A percentile compares a stretch with the other conserved stretches of the same genome.
These are phyloP conservation scores for Rhadinocentrus ornatus DNA, from an alignment of 2,797 vertebrate species.

Conservation along the genomic window DNA sequence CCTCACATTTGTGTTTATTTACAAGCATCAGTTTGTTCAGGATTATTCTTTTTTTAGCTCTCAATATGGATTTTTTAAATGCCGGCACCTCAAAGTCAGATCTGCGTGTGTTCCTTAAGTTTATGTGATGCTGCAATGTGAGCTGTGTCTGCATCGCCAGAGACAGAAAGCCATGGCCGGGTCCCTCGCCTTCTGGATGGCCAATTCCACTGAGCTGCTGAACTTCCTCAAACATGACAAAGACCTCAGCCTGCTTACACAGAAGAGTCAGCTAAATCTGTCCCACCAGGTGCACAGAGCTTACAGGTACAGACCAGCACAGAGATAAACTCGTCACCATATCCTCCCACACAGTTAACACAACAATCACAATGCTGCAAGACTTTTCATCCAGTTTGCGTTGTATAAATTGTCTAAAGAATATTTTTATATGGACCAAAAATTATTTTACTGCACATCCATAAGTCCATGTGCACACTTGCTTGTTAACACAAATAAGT, in stretches of 20 bases:
- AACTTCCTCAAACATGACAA: constrained; percentile 92
- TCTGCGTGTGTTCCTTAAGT: background rate
- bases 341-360: background rate
- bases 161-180: constrained; percentile 90
- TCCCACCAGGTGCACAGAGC: constrained; percentile 90
- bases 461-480: background rate
- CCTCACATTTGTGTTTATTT: background rate
- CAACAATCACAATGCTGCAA: background rate
- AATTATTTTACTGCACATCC: background rate
- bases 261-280: constrained; percentile 88
- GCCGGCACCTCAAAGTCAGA: background rate
- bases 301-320: constrained; percentile 83
- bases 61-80: background rate
- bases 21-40: background rate
- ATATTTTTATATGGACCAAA: background rate
- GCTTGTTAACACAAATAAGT: too few species aligned
- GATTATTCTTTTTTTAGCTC: background rate
- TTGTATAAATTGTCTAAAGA: background rate
- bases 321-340: background rate
- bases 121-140: background rate
- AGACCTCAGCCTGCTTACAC: constrained; percentile 87
- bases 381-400: background rate
- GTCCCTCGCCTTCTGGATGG: constrained; percentile 94
- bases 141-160: constrained; percentile 73
- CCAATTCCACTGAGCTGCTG: constrained; percentile 92